Base-by-base conservation (phyloP, 2,888 invertebrate genomes). In the Lapara coniferarum region DNA sequence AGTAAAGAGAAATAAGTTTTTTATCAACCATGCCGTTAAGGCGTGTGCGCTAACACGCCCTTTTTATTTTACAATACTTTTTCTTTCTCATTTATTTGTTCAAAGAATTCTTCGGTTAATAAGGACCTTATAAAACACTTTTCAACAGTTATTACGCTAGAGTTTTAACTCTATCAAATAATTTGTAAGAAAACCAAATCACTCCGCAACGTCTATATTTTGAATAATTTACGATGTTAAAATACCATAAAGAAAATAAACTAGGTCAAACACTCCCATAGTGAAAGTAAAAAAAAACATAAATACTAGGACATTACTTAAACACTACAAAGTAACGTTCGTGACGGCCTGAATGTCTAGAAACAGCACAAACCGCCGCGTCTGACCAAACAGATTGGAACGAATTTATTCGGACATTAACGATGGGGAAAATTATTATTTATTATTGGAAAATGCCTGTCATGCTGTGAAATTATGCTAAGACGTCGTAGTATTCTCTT, bases 391-490 rank as follows among this genome's bases (percentile, higher is more conserved):
- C 73, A 74, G 76, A 78, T 75, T 75, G 77, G 73, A 75, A 78
- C 76, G 71, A 75, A 80, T 78, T 72, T 71, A 75, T 76, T 74
- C 66, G 69, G 66, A 67, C 74, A 70, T 72, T 75, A 70, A 73
- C 68, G 72, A 72, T 72, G 72, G 72, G 71, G 70, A 72, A 75
- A 75, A 77, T 74, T 67, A 70, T 73, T 73, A 75, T 78, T 75
- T 75, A 75, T 72, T 71, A 70, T 73, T 74, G 53, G 74, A 75
- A 75, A 76, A 71, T 71, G 16, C 14, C 37, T 37, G 37, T 37
- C 37, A 37, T 37, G 37, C 37, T 37, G 8, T 7, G 37, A 37
- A 37, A 25, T 25, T 37, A 37, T 37, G 37, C 37, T 37, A 37
- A 7, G 5, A 37, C 37, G 16, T 25, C 56, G 25, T 56, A 30